A percentile compares a stretch with the other conserved stretches of the same genome.
phyloP scores from a whole-genome alignment of 2,888 invertebrate genomes.

The Clivina fossor region DNA sequence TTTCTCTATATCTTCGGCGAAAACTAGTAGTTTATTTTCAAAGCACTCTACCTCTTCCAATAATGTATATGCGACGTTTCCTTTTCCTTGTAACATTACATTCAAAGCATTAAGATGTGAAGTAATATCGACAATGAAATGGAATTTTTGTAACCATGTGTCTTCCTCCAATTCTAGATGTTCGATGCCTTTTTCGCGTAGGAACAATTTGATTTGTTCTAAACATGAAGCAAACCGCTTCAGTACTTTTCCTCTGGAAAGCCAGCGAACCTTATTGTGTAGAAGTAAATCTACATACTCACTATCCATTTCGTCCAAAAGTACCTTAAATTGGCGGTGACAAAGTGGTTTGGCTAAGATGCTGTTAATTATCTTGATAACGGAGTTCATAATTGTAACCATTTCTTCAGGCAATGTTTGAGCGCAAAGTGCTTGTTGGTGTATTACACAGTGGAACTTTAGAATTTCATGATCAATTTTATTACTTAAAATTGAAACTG shows the following conservation, averaged over 20 bases:
- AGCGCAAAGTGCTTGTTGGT: slow-evolving; percentile 44
- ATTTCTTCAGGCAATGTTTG: slow-evolving; percentile 43
- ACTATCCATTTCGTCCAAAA: slow-evolving; percentile 43
- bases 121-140: slow-evolving; percentile 45
- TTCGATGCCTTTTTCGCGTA: slow-evolving; percentile 44
- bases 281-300: slow-evolving; percentile 39
- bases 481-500: slow-evolving; percentile 41
- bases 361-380: slow-evolving; percentile 41
- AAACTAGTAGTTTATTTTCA: slow-evolving; percentile 42
- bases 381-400: slow-evolving; percentile 39
- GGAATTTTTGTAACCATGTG: slow-evolving; percentile 44
- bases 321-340: slow-evolving; percentile 43
- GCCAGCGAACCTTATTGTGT: slow-evolving; percentile 39
- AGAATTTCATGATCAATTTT: slow-evolving; percentile 38
- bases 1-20: slow-evolving; percentile 39
- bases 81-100: slow-evolving; percentile 45
- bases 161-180: slow-evolving; percentile 44
- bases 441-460: slow-evolving; percentile 44
- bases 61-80: slow-evolving; percentile 41
- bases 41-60: slow-evolving; percentile 39
- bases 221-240: slow-evolving; percentile 38
- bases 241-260: slow-evolving; percentile 38
- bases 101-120: slow-evolving; percentile 45
- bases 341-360: slow-evolving; percentile 40
- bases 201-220: slow-evolving; percentile 43